Base-by-base conservation (phyloP, 2,888 invertebrate species). In the Charanyca ferruginea region DNA sequence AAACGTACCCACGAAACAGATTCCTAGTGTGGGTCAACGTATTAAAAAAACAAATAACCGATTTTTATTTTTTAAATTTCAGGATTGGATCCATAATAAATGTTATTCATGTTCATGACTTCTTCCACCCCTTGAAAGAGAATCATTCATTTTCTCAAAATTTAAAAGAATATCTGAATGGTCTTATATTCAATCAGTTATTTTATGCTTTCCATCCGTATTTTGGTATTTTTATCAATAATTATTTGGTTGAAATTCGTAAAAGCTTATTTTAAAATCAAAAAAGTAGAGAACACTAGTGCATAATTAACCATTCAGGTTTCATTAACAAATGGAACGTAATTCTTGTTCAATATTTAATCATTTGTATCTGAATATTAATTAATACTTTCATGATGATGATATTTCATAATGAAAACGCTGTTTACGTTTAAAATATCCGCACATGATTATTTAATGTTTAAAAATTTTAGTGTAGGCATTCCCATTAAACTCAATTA, bases 341-440 rank as follows among this genome's bases (percentile, higher is more conserved):
- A 35, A 41, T 42, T 41, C 47, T 16, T 16, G 25, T 70, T 49
- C 9, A 48, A 38, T 3, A 49, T 44, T 18, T 13, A 61, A 38
- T 62, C 38, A 38, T 67, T 62, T 22, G 20, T 42, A 35, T 3
- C 49, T 38, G 62, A 42, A 70, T 42, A 44, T 49, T 44, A 38
- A 70, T 70, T 28, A 44, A 62, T 49, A 35, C 16, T 49, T 67
- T 71, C 16, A 20, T 62, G 28, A 38, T 66, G 9, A 44, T 22
- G 4, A 28, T 2, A 55, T 45, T 59, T 32, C 22, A 47, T 70
- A 41, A 47, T 23, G 23, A 20, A 32, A 22, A 61, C 8, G 13
- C 5, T 20, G 38, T 51, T 38, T 61, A 25, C 13, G 22, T 25
- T 9, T 38, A 38, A 51, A 62, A n/a, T 51, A 16, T 25, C 22